These are phyloP conservation scores for Xiphophorus maculatus DNA, from an alignment of 2,113 vertebrate genomes.

Conservation along the genomic window DNA sequence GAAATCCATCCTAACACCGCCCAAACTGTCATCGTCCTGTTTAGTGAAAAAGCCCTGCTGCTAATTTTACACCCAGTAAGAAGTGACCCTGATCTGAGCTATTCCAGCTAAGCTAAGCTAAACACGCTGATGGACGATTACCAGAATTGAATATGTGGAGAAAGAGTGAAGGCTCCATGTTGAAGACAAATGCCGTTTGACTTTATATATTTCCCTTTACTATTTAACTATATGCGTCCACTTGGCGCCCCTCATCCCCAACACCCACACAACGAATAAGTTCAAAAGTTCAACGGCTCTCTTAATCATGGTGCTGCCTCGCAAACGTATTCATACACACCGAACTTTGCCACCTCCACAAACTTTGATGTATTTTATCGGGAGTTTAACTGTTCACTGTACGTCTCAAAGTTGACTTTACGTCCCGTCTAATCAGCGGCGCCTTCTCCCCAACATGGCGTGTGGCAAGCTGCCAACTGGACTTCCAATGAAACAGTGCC, in stretches of 20 bases:
- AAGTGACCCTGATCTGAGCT: neutral
- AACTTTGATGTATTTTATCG: neutral
- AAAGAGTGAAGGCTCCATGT: too few species aligned
- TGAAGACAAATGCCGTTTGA: neutral
- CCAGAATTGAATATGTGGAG: neutral
- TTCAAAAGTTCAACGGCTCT: neutral
- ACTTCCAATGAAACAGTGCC: too few species aligned
- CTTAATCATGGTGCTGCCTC: neutral
- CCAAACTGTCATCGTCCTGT: slow-evolving; percentile 29
- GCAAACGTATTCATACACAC: neutral
- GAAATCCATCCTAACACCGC: slow-evolving; percentile 33
- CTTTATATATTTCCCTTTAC: neutral
- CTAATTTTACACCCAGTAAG: slow-evolving; percentile 12
- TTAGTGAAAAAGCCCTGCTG: slow-evolving; percentile 11
- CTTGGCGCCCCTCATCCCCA: neutral
- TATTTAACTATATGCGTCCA: too few species aligned
- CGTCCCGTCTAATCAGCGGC: too few species aligned
- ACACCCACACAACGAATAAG: neutral
- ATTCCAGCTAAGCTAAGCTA: neutral
- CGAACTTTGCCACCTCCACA: neutral
- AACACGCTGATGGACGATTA: neutral
- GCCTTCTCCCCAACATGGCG: too few species aligned
- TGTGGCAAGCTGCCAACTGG: too few species aligned
- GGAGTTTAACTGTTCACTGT: too few species aligned
- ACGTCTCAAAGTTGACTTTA: too few species aligned